phyloP scores from a whole-genome alignment of 2,797 vertebrate genomes.

The Acipenser oxyrinchus region DNA sequence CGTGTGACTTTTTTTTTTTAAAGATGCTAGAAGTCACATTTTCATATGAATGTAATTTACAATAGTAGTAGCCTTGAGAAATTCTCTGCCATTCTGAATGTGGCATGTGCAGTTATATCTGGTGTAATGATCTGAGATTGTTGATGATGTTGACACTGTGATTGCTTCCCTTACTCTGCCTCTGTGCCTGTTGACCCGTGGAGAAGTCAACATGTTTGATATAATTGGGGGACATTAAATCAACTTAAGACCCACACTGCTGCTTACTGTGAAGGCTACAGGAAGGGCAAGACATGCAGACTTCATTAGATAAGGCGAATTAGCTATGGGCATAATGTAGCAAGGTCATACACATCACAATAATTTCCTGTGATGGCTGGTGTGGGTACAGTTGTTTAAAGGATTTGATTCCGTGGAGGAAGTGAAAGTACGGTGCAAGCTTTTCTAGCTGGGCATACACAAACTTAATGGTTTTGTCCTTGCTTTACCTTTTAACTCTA shows the following conservation, averaged over 20 bases:
- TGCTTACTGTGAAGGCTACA: background rate
- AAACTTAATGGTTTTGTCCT: background rate
- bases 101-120: background rate
- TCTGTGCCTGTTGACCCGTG: background rate
- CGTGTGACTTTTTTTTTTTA: too few relatives aligned
- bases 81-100: background rate
- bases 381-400: background rate
- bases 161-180: background rate
- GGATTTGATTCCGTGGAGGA: background rate
- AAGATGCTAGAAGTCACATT: background rate
- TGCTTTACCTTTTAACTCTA: background rate
- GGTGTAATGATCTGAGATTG: background rate
- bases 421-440: background rate
- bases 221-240: background rate
- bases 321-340: background rate
- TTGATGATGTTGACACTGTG: background rate
- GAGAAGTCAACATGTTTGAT: background rate
- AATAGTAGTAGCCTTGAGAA: background rate
- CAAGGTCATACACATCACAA: background rate
- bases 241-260: background rate
- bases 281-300: background rate
- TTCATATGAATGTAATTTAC: slow-evolving; percentile 1
- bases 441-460: background rate
- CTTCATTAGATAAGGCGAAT: slow-evolving; percentile 7
- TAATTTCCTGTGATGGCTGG: background rate